Evolutionary conservation across 2,797 vertebrate genomes (phyloP), one percentile per base, ranked within the genome.

Genomic region (Epinephelus awoara): DNA sequence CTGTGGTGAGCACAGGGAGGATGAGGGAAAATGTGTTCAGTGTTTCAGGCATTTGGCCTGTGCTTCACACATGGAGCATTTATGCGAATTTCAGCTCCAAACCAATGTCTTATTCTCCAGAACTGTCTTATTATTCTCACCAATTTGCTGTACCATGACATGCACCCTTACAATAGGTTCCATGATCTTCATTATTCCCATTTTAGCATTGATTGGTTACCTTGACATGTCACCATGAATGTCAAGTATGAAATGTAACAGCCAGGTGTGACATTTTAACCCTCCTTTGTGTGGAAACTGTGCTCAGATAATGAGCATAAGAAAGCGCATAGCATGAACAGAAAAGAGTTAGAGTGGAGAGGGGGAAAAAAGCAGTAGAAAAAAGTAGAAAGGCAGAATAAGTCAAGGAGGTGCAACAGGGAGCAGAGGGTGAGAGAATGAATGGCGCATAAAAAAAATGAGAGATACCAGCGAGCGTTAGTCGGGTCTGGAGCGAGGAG

Each of bases 221-320:
- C 62, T 59, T 87, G 82, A 87, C 85, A 82, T 86, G 83, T 83
- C 83, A 68, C 69, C 77, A 40, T 67, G 78, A 82, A 77, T 76
- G 75, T 54, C 18, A 12, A 73, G 66, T 59, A 75, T 80, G 65
- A 88, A 85, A 69, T 78, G 62, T 50, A 83, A 83, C 84, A 85
- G 56, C 80, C 78, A 75, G 72, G 86, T 87, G 82, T 83, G 75
- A 89, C 82, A 80, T 85, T 87, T 79, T 72, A 89, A 85, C 79
- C 74, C 18, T 47, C 57, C 72, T 68, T 82, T 78, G 69, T 77
- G 51, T 79, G 2, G 3, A 79, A 51, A 77, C 74, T 62, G 57
- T 49, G 72, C 69, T 64, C 68, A 0, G 85, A 85, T 93, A 90
- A 92, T 66, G 86, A 91, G 88, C 80, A 63, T 63, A 58, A 44